Conservation (phyloP, 2,888 invertebrate species). For the Fragum fragum region DNA sequence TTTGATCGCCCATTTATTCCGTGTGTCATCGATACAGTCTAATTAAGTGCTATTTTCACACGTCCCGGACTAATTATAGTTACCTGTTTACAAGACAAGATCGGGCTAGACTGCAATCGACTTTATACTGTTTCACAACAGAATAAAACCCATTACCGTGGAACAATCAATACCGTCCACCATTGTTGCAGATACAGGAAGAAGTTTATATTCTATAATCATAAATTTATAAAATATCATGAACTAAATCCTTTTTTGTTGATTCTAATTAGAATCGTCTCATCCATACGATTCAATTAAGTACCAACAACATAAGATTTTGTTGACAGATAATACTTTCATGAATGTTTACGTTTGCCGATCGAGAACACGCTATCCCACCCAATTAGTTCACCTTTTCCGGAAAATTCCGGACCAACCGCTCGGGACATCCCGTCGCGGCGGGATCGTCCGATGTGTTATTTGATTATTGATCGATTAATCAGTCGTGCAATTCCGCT, state of each 20-base stretch:
- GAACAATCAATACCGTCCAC: background rate
- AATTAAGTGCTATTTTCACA: background rate
- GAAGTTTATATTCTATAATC: too few relatives aligned
- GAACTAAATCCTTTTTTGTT: too few relatives aligned
- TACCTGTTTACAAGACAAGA: background rate
- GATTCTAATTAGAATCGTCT: too few relatives aligned
- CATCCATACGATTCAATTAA: too few relatives aligned
- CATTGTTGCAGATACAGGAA: too few relatives aligned
- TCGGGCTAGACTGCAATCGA: background rate
- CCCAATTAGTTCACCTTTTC: background rate
- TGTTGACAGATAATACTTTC: too few relatives aligned
- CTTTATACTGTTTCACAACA: conserved; percentile 15
- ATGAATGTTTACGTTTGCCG: too few relatives aligned
- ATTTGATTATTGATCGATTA: background rate
- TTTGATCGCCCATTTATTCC: too few relatives aligned
- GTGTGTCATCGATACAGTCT: too few relatives aligned
- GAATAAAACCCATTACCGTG: conserved; percentile 1
- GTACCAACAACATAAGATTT: too few relatives aligned
- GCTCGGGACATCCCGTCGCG: background rate
- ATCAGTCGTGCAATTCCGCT: background rate
- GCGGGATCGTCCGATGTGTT: background rate
- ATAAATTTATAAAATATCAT: too few relatives aligned
- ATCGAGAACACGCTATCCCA: background rate
- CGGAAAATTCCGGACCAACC: background rate
- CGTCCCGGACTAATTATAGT: background rate